Evolutionary conservation across 2,113 vertebrate genomes (phyloP), one percentile per base, ranked within the genome.

Genomic region (Sylvietta virens): DNA sequence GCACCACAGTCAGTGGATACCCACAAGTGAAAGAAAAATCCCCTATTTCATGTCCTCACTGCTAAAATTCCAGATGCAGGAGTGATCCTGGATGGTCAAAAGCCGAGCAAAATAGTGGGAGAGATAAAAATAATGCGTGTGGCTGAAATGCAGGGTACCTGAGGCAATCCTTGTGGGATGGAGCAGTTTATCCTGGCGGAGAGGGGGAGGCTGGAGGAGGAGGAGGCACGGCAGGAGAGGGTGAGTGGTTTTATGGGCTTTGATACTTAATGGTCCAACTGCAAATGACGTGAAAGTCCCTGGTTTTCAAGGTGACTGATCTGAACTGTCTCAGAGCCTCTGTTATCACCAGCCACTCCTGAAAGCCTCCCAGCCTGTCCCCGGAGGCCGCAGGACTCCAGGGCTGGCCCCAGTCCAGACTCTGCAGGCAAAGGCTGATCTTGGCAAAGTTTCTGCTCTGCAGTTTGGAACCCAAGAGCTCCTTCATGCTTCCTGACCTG

Each of bases 241-340:
- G 73, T 73, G 85, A 92, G 53, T 61, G 80, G 66, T 95, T 96
- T 95, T 94, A 97, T 70, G 71, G 67, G 67, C 79, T 95, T 54
- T 10, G 13, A 30, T 53, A 66, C 76, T 90, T 94, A 90, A 97
- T 88, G 92, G 88, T 24, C 76, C 86, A 65, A 77, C 45, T 86
- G 82, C 90, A 90, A 90, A 94, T 4, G 66, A 65, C 53, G 45
- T 1, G 15, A 65, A 93, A 93, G 90, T 88, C 85, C 28, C 42
- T 4, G 45, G 61, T 85, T 88, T 80, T 90, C 88, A 96, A 95
- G 95, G 96, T 95, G 95, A 93, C 79, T 80, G 92, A 74, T 72
- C 21, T 35, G 62, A 94, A 60, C 50, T 16, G 15, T 30, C 79
- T 90, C 91, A 79, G 78, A 40, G 13, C 81, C 35, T 90, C 57